A percentile compares a stretch with the other conserved stretches of the same genome.
Conservation (phyloP, 2,797 vertebrate genomes). For the Pseudotriccus pelzelni region DNA sequence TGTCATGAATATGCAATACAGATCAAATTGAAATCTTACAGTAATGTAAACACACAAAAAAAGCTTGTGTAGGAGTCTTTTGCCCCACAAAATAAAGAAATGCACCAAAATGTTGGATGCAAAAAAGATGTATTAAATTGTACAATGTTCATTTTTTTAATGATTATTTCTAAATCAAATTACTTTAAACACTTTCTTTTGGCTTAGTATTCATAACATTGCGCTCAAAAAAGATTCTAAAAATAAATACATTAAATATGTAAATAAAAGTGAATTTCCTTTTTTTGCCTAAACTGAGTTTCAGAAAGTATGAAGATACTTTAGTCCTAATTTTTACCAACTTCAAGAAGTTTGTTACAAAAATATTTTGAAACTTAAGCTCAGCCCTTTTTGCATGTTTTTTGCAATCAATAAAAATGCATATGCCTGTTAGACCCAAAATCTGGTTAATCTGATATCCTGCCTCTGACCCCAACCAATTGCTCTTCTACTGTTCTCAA, state of each 20-base stretch:
- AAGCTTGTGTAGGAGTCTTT: neutral
- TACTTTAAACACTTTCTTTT: neutral
- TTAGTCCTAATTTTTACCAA: neutral
- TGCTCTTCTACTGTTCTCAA: too few relatives aligned
- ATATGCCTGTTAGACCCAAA: neutral
- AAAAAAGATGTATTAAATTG: neutral
- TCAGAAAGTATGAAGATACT: neutral
- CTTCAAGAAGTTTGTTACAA: neutral
- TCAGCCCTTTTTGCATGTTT: neutral
- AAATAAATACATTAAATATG: neutral
- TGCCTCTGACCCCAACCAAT: neutral
- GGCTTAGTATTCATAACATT: neutral
- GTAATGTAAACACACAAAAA: neutral
- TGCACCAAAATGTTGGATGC: neutral
- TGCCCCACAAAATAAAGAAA: neutral
- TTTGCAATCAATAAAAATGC: neutral
- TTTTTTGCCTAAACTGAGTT: neutral
- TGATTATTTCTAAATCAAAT: neutral
- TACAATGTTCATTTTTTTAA: neutral
- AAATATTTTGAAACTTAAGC: neutral
- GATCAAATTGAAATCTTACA: neutral
- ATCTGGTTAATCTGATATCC: neutral
- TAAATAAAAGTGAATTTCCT: neutral
- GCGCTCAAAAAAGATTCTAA: neutral
- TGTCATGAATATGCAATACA: neutral